phyloP scores from a whole-genome alignment of 2,888 invertebrate species.

The Lymantria dispar region DNA sequence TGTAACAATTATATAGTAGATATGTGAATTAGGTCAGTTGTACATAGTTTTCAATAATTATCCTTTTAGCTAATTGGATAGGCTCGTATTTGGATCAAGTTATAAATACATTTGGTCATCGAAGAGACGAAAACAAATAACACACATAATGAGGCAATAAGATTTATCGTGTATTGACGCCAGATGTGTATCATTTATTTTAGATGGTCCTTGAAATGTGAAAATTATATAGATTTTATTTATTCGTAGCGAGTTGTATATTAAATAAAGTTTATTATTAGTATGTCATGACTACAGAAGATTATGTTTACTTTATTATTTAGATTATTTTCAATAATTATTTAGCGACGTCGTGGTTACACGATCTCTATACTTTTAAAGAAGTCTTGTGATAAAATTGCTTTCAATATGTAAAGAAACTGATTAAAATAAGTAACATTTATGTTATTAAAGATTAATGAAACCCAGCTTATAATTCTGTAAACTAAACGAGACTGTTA shows the following conservation, averaged over 20 bases:
- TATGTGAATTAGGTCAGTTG: too few species aligned
- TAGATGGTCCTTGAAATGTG: conserved; percentile 28
- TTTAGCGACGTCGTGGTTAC: background rate
- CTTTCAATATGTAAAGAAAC: background rate
- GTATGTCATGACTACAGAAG: background rate
- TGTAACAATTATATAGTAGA: too few species aligned
- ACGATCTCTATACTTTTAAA: background rate
- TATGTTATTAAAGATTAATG: too few species aligned
- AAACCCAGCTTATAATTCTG: too few species aligned
- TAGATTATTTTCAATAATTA: background rate
- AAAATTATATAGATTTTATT: conserved; percentile 28
- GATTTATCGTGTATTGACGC: conserved; percentile 5
- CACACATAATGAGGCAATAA: too few species aligned
- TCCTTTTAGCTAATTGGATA: too few species aligned
- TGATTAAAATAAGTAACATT: too few species aligned
- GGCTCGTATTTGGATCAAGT: too few species aligned
- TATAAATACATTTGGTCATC: too few species aligned
- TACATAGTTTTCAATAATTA: too few species aligned
- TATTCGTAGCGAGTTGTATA: background rate
- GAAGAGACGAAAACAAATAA: too few species aligned
- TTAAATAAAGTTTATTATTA: background rate
- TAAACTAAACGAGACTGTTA: too few species aligned
- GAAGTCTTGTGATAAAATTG: background rate
- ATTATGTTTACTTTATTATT: background rate
- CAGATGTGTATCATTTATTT: conserved; percentile 24